A percentile compares a stretch with the other conserved stretches of the same genome.
Evolutionary conservation across 2,888 invertebrate species (phyloP).

Genomic region (Xanthorhoe spadicearia): DNA sequence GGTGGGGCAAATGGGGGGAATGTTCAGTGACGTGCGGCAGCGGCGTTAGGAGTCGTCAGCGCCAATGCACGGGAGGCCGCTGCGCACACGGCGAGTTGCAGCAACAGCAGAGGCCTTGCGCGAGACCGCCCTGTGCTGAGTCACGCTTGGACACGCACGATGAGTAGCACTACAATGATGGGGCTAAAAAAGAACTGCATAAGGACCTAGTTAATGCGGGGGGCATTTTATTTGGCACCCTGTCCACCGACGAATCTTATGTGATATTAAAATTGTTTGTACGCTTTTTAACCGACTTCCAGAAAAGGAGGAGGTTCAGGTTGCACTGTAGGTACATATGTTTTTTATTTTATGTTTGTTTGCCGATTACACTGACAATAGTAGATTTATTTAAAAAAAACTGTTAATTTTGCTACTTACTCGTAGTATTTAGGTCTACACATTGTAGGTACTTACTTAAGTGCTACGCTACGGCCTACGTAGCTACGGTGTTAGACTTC

Average conservation of each 20-base stretch:
- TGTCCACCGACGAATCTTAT: too few species aligned
- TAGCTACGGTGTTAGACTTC: neutral
- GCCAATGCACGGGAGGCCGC: conserved; percentile 67
- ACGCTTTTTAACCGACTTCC: too few species aligned
- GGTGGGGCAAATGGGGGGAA: conserved; percentile 74
- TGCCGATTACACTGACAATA: too few species aligned
- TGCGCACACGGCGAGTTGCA: conserved; percentile 74
- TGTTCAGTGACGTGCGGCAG: conserved; percentile 73
- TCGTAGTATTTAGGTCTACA: too few species aligned
- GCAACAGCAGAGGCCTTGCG: conserved; percentile 67
- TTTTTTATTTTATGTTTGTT: too few species aligned
- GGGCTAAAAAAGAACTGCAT: neutral
- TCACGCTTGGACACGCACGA: neutral
- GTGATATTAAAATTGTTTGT: too few species aligned
- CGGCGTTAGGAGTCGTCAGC: conserved; percentile 59
- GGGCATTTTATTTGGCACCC: too few species aligned
- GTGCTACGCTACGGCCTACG: neutral
- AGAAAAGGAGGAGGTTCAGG: too few species aligned
- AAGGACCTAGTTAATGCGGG: neutral
- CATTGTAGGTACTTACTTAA: too few species aligned
- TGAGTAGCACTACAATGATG: neutral
- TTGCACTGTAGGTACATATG: too few species aligned
- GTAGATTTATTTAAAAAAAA: too few species aligned
- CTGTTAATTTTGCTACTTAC: too few species aligned
- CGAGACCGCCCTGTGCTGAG: conserved; percentile 56